phyloP scores from a whole-genome alignment of 2,888 invertebrate genomes.

The Troides helena region DNA sequence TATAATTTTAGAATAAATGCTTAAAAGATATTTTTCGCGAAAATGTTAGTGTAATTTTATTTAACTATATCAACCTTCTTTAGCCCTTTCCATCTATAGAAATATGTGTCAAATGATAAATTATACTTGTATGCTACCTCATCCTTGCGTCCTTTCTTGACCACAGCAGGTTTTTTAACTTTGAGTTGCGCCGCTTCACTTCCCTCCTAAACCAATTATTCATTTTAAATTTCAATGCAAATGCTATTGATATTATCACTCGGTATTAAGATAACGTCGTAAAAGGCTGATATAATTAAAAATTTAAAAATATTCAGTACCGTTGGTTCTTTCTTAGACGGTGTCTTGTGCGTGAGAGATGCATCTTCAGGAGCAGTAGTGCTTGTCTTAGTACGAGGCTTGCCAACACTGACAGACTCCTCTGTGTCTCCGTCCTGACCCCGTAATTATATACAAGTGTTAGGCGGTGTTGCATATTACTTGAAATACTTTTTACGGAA shows the following conservation, averaged over 20 bases:
- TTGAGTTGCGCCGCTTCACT: constrained; percentile 71
- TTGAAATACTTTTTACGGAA: constrained; percentile 3
- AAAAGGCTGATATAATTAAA: constrained; percentile 61
- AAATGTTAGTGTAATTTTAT: constrained; percentile 40
- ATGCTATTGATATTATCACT: background rate
- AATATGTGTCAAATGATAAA: constrained; percentile 1
- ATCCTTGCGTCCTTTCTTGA: constrained; percentile 65
- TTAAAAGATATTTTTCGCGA: constrained; percentile 44
- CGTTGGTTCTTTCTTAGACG: constrained; percentile 74
- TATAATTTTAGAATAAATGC: constrained; percentile 41
- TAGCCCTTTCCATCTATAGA: background rate
- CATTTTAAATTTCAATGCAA: background rate
- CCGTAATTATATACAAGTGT: constrained; percentile 46
- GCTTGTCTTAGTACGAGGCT: constrained; percentile 74
- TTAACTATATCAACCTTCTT: constrained; percentile 61
- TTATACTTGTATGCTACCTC: constrained; percentile 56
- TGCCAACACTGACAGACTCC: constrained; percentile 73
- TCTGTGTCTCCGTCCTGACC: constrained; percentile 73
- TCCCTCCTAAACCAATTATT: constrained; percentile 59
- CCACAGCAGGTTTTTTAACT: constrained; percentile 72
- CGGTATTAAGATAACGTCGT: too few species aligned
- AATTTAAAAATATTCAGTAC: constrained; percentile 48
- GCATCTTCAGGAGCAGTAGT: constrained; percentile 76
- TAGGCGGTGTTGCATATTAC: constrained; percentile 38
- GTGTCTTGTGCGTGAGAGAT: constrained; percentile 75